phyloP scores from a whole-genome alignment of 2,888 invertebrate genomes.

The Myopa tessellatipennis region DNA sequence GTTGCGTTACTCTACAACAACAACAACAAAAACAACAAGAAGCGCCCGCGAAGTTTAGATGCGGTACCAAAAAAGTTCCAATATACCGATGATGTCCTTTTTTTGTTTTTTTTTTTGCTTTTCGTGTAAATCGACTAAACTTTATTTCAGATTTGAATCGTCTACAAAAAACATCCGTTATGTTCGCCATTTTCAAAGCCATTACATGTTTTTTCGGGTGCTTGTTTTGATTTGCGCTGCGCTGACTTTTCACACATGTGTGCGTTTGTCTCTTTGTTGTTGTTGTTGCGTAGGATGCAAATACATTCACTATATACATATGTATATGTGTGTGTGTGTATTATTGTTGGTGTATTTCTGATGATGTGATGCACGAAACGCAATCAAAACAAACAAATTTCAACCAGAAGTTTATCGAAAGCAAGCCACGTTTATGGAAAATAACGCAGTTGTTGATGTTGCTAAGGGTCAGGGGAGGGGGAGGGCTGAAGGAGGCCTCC shows the following conservation, averaged over 20 bases:
- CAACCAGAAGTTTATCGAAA: background rate
- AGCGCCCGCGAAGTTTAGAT: background rate
- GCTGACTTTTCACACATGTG: slow-evolving; percentile 24
- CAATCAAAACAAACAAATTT: slow-evolving; percentile 30
- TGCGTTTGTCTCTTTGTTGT: background rate
- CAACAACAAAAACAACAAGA: no score
- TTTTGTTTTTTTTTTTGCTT: background rate
- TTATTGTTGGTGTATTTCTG: background rate
- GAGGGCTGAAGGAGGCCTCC: background rate
- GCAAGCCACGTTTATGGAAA: background rate
- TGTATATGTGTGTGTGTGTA: slow-evolving; percentile 1
- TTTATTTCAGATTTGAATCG: slow-evolving; percentile 5
- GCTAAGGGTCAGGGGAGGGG: background rate
- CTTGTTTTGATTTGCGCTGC: slow-evolving; percentile 32
- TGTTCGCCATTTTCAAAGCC: slow-evolving; percentile 20
- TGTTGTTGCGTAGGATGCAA: background rate
- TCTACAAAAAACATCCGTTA: slow-evolving; percentile 30
- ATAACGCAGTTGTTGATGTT: no score
- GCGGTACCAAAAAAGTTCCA: background rate
- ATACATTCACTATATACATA: background rate
- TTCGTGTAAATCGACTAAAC: background rate
- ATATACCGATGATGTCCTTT: no score
- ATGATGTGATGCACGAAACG: slow-evolving; percentile 13
- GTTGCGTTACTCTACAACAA: background rate
- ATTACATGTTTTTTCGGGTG: background rate